Percentiles rank a stretch among this genome's conserved stretches.
phyloP scores from a whole-genome alignment of 2,797 vertebrate genomes.

The Acipenser ruthenus region DNA sequence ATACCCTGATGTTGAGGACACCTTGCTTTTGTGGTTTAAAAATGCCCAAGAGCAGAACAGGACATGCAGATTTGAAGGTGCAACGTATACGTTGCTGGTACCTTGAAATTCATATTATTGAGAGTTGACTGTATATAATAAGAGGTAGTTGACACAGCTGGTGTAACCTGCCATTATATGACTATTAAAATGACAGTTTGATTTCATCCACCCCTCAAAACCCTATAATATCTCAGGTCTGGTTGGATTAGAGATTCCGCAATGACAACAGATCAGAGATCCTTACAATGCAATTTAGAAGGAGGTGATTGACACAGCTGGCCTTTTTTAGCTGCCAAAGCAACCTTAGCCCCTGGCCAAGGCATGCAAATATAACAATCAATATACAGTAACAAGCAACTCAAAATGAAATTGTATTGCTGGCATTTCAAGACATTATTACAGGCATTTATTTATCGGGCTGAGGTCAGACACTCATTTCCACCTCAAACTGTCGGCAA shows the following conservation, averaged over 20 bases:
- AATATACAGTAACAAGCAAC: background rate
- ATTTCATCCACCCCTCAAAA: no score
- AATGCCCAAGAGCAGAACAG: no score
- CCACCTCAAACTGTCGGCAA: slow-evolving; percentile 2
- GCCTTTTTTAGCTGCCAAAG: slow-evolving; percentile 6
- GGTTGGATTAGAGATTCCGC: background rate
- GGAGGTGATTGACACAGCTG: slow-evolving; percentile 3
- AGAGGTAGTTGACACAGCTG: no score
- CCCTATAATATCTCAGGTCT: background rate
- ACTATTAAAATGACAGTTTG: no score
- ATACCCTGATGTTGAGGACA: no score
- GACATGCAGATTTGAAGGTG: no score
- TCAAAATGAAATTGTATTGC: slow-evolving; percentile 8
- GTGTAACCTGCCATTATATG: no score
- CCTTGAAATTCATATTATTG: no score
- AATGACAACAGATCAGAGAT: slow-evolving; percentile 3
- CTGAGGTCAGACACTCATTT: background rate
- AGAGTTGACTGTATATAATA: no score
- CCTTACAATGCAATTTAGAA: slow-evolving; percentile 3
- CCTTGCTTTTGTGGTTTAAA: no score
- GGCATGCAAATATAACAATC: slow-evolving; percentile 8
- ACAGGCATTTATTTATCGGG: slow-evolving; percentile 10
- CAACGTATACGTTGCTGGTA: no score
- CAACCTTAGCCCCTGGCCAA: slow-evolving; percentile 5
- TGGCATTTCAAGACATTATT: slow-evolving; percentile 8